Evolutionary conservation across 2,888 invertebrate genomes (phyloP), one percentile per base, ranked within the genome.

Genomic region (Phrixothrix hirtus): DNA sequence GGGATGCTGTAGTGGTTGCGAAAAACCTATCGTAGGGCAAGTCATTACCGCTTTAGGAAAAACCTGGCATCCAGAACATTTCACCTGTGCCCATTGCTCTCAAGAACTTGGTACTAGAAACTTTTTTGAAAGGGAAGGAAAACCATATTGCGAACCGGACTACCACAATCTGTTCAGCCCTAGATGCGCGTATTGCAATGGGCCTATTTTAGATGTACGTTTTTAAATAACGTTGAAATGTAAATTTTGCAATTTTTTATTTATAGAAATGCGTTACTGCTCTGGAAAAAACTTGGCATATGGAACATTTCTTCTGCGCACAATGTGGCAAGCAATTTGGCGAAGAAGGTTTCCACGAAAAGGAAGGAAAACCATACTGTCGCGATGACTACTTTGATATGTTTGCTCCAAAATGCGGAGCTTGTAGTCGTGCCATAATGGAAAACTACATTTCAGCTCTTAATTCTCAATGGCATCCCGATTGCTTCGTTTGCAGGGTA

Each of bases 61-160:
- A 78, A 96, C 97, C 59, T 99, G 97, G 97, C 98, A 99, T 77
- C 96, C 97, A 35, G 98, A 98, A 79, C 98, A 98, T 78, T 99
- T 99, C 79, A 92, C 90, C 54, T 99, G 99, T 81, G 91, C 91
- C 62, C 95, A 97, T 73, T 99, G 99, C 83, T 91, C 89, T 70
- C 92, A 95, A 73, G 95, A 96, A 76, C 79, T 99, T 71, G 98
- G 97, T 55, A 97, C 97, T 45, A 85, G 94, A 74, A 98, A 96
- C 80, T 99, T 98, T 86, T 99, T 97, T 78, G 98, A 99, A 78
- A 83, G 97, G 60, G 96, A 97, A 66, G 95, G 94, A 45, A 86
- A 88, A 72, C 97, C 98, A 0, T 99, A 96, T 79, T 99, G 99
- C 81, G 99, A 99, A 77, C 86, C 91, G 4, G 98, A 99, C 78